phyloP scores from a whole-genome alignment of 1,140 invertebrate species.

The Neodiprion fabricii region DNA sequence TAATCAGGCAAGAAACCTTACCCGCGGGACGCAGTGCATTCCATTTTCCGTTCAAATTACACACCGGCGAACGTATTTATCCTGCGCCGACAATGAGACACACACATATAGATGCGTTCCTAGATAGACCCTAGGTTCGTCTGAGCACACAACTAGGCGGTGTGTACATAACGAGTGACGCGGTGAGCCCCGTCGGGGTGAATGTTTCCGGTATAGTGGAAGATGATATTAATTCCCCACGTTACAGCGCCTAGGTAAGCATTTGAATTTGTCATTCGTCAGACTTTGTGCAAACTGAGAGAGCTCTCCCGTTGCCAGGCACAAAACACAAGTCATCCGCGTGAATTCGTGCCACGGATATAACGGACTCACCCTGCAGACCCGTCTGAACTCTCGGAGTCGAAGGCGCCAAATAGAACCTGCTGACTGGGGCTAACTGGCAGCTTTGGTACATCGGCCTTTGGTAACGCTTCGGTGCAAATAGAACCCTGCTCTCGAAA shows the following conservation, averaged over 20 bases:
- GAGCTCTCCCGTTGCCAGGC: neutral
- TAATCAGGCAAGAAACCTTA: too few species aligned
- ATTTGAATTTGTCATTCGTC: slow-evolving; percentile 6
- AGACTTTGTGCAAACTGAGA: slow-evolving; percentile 3
- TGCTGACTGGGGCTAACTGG: neutral
- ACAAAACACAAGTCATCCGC: neutral
- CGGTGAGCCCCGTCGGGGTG: too few species aligned
- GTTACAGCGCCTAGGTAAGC: slow-evolving; percentile 1
- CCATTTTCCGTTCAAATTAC: too few species aligned
- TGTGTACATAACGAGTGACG: too few species aligned
- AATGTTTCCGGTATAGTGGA: too few species aligned
- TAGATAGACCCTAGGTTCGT: too few species aligned
- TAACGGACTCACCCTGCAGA: neutral
- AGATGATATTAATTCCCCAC: neutral
- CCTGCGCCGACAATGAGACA: too few species aligned
- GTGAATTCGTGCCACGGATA: neutral
- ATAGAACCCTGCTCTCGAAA: neutral
- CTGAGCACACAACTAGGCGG: too few species aligned
- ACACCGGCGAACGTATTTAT: too few species aligned
- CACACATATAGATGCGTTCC: too few species aligned
- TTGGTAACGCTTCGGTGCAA: neutral
- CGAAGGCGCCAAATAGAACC: neutral
- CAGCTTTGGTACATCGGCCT: neutral
- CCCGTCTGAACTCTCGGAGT: neutral
- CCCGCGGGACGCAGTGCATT: too few species aligned